Evolutionary conservation across 2,888 invertebrate genomes (phyloP), one percentile per base, ranked within the genome.

Genomic region (Choristoneura rosaceana): DNA sequence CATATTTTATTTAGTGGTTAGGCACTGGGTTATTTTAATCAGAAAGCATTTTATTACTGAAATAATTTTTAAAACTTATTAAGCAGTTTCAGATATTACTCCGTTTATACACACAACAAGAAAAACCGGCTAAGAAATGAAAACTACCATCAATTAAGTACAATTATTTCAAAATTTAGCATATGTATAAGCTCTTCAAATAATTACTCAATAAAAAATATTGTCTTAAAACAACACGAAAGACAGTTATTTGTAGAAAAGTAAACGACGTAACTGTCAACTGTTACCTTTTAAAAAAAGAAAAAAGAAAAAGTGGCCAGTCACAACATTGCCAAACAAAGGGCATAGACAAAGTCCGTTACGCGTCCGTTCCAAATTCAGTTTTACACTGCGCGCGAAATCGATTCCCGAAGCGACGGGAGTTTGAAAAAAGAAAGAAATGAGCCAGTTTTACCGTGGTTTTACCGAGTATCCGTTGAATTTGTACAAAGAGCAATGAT

Each of bases 351-450:
- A 64, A 63, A 45, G 43, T 25, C 64, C 64, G 33, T 50, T 10
- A n/a, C 25, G 14, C 50, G 47, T 47, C 33, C 64, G 64, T 64
- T 64, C 64, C 64, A 64, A 64, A 64, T 64, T 64, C 47, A 50
- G 64, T 38, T 33, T 50, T 50, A 64, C 64, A 64, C 64, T 34
- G 64, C 64, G 64, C 64, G 64, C 64, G 64, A 64, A 64, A 64
- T 64, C 50, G 64, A 64, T 64, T 64, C 10, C 47, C 63, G 50
- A 34, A 10, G 47, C 34, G 43, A 45, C 43, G 63, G 63, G 12
- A 9, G 47, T 47, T 45, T 59, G 59, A 43, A 50, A 64, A 50
- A 64, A 38, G 61, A 41, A 41, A 15, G 4, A 62, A 25, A 25
- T 45, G 14, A 14, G 12, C 25, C 34, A n/a, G 59, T 12, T 52